Percentiles rank a stretch among this genome's conserved stretches.
Conservation (phyloP, 2,113 vertebrate genomes). For the Zosterops hypoxanthus region DNA sequence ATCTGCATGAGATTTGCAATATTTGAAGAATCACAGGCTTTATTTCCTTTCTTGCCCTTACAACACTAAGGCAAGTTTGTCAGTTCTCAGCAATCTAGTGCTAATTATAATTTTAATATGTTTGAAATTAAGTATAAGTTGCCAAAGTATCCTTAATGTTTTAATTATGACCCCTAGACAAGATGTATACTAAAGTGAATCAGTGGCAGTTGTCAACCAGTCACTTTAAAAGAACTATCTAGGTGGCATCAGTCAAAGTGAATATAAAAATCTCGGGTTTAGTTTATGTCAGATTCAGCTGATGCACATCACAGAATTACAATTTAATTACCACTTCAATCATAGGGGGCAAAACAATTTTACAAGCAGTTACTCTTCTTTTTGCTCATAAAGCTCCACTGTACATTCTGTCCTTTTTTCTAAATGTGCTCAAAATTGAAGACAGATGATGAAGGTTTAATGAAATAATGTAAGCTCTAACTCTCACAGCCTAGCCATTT, state of each 20-base stretch:
- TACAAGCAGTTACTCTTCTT: background rate
- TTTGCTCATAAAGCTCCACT: background rate
- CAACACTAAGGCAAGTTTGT: background rate
- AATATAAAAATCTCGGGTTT: background rate
- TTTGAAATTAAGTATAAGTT: background rate
- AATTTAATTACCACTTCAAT: slow-evolving; percentile 31
- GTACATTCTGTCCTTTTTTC: background rate
- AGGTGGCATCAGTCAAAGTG: background rate
- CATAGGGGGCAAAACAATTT: background rate
- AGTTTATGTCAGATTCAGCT: background rate
- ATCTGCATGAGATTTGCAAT: background rate
- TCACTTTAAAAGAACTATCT: background rate
- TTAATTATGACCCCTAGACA: background rate
- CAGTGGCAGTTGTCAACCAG: background rate
- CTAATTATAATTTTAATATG: background rate
- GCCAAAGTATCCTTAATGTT: background rate
- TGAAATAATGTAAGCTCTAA: slow-evolving; percentile 4
- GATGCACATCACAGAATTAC: background rate
- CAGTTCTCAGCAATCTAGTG: background rate
- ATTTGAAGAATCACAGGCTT: background rate
- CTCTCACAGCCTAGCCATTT: slow-evolving; percentile 17
- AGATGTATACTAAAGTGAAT: background rate
- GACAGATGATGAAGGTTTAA: slow-evolving; percentile 5
- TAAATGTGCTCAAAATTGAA: slow-evolving; percentile 2
- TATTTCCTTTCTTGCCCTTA: background rate